Percentiles rank a stretch among this genome's conserved stretches.
phyloP scores from a whole-genome alignment of 30 jellyfish, hydroid and myxozoan genomes.

The Hydra vulgaris region DNA sequence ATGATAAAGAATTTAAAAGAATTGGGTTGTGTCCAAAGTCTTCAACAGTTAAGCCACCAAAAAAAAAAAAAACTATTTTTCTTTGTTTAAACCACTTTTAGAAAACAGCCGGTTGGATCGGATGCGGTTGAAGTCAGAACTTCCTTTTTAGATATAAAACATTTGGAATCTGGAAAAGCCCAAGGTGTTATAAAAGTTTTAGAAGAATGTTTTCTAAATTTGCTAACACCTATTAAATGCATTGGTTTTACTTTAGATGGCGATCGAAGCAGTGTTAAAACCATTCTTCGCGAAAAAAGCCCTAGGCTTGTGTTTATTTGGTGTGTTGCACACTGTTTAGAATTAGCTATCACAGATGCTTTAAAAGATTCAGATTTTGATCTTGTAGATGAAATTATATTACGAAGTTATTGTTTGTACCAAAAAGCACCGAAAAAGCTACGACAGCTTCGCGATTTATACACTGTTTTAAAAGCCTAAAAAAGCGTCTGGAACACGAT shows the following conservation, averaged over 20 bases:
- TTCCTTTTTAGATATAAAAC: not conserved
- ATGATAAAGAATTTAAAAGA: too few species aligned
- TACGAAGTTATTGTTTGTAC: too few species aligned
- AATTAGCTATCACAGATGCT: not conserved
- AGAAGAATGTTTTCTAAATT: not conserved
- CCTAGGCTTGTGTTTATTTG: constrained; percentile 1
- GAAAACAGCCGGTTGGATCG: not conserved
- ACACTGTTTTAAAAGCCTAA: not conserved
- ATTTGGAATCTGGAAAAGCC: not conserved
- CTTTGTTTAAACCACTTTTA: too few species aligned
- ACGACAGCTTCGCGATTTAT: not conserved
- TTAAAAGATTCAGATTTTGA: not conserved
- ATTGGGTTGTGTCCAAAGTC: too few species aligned
- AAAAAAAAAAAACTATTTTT: too few species aligned
- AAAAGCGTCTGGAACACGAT: not conserved
- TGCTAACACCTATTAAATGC: not conserved
- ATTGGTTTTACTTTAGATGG: constrained; percentile 1
- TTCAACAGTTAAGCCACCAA: too few species aligned
- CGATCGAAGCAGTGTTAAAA: not conserved
- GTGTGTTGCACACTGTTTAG: not conserved
- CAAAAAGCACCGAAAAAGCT: constrained; percentile 1
- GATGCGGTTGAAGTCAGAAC: not conserved
- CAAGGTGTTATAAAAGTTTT: too few species aligned
- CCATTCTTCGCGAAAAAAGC: not conserved
- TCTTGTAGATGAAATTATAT: too few species aligned